A percentile compares a stretch with the other conserved stretches of the same genome.
Conservation (phyloP, 2,797 vertebrate genomes). For the Cossypha heuglini region DNA sequence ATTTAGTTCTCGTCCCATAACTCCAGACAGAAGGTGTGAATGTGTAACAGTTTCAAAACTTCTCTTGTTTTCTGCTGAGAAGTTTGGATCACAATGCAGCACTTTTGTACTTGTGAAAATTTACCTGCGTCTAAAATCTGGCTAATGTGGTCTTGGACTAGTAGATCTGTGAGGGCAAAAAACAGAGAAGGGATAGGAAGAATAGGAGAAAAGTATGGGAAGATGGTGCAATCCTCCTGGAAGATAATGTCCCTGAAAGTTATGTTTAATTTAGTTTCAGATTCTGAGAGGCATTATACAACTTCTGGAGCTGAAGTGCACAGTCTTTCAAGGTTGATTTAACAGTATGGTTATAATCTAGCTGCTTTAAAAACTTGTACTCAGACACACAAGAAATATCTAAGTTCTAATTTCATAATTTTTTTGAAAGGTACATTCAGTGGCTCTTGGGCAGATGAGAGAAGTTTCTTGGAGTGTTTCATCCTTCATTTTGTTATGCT, state of each 20-base stretch:
- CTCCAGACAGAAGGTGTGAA: not conserved
- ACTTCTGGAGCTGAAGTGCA: slow-evolving; percentile 1
- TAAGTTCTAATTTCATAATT: not conserved
- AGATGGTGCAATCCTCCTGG: not conserved
- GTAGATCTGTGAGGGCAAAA: not conserved
- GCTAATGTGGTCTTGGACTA: not conserved
- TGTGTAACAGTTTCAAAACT: not conserved
- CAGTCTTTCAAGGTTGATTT: slow-evolving; percentile 35
- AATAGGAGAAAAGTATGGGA: not conserved
- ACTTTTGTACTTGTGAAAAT: not conserved
- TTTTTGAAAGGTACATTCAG: not conserved
- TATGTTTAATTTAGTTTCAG: slow-evolving; percentile 34
- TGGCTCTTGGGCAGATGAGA: not conserved
- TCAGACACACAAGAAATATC: not conserved
- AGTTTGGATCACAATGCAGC: not conserved
- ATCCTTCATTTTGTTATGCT: not conserved
- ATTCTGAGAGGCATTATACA: not conserved
- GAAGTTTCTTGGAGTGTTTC: not conserved
- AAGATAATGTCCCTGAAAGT: not conserved
- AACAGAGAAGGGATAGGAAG: not conserved
- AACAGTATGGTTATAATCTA: not conserved
- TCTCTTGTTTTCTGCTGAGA: not conserved
- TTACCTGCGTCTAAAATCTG: not conserved
- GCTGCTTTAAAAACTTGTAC: not conserved
- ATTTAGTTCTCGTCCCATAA: not conserved